These are phyloP conservation scores for Peribatodes rhomboidaria DNA, from an alignment of 2,888 invertebrate species.

Conservation along the genomic window DNA sequence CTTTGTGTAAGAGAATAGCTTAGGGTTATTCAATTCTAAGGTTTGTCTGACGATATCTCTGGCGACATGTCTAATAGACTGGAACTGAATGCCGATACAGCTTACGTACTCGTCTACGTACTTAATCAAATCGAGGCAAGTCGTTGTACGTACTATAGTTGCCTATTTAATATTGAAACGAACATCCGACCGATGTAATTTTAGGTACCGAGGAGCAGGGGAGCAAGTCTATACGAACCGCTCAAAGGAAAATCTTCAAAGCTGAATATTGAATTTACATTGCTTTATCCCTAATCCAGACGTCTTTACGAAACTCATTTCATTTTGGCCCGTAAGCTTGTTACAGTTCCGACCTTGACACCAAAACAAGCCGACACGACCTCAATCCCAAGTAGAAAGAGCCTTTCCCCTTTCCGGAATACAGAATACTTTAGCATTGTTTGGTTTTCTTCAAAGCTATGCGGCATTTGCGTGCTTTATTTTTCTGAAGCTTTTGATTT, in stretches of 20 bases:
- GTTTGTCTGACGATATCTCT: background rate
- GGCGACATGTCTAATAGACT: background rate
- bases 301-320: constrained; percentile 22
- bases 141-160: background rate
- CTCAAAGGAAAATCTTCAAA: constrained; percentile 7
- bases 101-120: too few species aligned
- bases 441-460: constrained; percentile 37
- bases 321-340: constrained; percentile 20
- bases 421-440: constrained; percentile 27
- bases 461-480: constrained; percentile 29
- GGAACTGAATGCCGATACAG: background rate
- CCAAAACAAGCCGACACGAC: constrained; percentile 30
- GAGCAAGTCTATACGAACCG: too few species aligned
- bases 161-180: background rate
- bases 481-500: constrained; percentile 35
- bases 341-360: constrained; percentile 40
- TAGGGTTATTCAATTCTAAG: too few species aligned
- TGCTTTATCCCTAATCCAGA: constrained; percentile 19
- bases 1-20: background rate
- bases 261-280: background rate
- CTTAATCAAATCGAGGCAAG: background rate
- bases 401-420: constrained; percentile 37
- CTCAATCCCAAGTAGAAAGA: constrained; percentile 30
- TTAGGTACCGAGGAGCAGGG: too few species aligned
- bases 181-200: too few species aligned